Conservation (phyloP, 2,888 invertebrate species). For the Drosophila kanekoi region DNA sequence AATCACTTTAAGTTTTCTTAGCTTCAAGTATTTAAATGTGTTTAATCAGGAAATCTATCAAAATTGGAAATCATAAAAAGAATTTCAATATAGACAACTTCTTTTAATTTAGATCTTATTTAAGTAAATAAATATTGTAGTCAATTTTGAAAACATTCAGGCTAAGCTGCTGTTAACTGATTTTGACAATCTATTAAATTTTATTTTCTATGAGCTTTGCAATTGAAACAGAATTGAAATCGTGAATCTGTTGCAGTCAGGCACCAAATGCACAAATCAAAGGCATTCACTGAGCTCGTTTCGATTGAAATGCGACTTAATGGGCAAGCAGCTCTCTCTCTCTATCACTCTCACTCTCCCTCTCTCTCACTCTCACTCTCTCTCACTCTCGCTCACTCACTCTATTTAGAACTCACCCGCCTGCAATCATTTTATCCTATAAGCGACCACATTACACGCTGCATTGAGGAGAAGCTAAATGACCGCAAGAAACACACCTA, state of each 20-base stretch:
- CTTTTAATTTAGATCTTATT: too few species aligned
- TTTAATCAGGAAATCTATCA: too few species aligned
- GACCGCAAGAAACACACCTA: constrained; percentile 74
- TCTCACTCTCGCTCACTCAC: not conserved
- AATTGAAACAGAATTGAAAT: not conserved
- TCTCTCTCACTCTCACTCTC: not conserved
- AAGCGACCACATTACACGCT: constrained; percentile 75
- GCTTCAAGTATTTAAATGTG: too few species aligned
- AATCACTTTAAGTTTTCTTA: too few species aligned
- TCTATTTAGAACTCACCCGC: too few species aligned
- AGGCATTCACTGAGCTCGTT: constrained; percentile 18
- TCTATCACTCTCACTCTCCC: not conserved
- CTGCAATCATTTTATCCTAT: constrained; percentile 54
- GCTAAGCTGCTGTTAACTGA: too few species aligned
- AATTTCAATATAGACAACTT: too few species aligned
- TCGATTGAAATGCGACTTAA: constrained; percentile 27
- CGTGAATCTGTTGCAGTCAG: not conserved
- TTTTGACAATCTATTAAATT: not conserved
- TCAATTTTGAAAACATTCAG: too few species aligned
- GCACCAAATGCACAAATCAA: constrained; percentile 31
- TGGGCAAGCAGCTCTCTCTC: constrained; percentile 1
- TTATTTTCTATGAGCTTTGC: not conserved
- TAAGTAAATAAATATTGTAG: too few species aligned
- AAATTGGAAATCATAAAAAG: too few species aligned
- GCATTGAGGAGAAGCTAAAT: constrained; percentile 74